Conservation (phyloP, 1,140 invertebrate genomes). For the Caenorhabditis elegans region DNA sequence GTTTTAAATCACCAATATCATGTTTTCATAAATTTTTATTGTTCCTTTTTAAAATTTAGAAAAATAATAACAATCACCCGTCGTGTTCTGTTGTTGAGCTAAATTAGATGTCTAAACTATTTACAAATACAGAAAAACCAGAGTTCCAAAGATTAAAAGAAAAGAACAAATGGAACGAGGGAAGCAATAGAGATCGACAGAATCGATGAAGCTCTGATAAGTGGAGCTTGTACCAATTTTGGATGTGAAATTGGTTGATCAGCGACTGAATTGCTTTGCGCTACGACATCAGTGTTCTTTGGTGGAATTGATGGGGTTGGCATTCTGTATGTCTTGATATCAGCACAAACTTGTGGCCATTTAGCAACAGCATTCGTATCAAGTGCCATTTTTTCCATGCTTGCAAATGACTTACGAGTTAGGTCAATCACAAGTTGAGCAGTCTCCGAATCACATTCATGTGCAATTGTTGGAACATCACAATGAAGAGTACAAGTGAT, state of each 20-base stretch:
- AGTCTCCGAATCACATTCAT: slow-evolving; percentile 60
- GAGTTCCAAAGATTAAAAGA: neutral
- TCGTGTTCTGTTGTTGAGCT: neutral
- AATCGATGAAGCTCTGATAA: neutral
- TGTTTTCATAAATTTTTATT: neutral
- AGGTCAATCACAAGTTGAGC: slow-evolving; percentile 63
- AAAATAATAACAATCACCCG: neutral
- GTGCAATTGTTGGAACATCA: slow-evolving; percentile 62
- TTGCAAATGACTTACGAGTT: slow-evolving; percentile 56
- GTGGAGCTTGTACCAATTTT: neutral
- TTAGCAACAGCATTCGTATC: slow-evolving; percentile 64
- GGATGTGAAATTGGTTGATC: neutral
- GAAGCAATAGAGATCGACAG: neutral
- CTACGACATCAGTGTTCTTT: slow-evolving; percentile 3
- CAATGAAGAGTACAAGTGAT: slow-evolving; percentile 64
- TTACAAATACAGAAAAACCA: neutral
- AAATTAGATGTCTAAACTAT: neutral
- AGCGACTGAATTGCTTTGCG: neutral
- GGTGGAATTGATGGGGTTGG: slow-evolving; percentile 42
- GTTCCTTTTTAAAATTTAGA: neutral
- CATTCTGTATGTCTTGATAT: slow-evolving; percentile 61
- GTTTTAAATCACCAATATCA: neutral
- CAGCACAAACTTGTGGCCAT: slow-evolving; percentile 60
- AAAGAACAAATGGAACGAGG: neutral
- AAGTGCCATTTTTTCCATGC: slow-evolving; percentile 62